Base-by-base conservation (phyloP, 2,888 invertebrate species). In the Andrena camellia region DNA sequence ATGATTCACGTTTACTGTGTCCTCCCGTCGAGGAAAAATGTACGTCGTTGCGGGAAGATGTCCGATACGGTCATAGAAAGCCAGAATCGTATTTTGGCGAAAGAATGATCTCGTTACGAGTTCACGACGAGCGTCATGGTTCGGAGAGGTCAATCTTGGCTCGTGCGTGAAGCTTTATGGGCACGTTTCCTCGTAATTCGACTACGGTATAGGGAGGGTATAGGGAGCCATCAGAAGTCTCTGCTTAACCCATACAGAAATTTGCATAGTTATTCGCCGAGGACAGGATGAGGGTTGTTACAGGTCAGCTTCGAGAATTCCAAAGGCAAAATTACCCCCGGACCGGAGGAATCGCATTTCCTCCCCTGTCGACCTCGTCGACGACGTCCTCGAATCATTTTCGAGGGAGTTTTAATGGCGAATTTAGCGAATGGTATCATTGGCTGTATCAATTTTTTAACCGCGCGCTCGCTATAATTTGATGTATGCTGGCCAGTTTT, bases 231-330 rank as follows among this genome's bases (percentile, higher is more conserved):
- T 87, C 82, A 83, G 81, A 85, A 84, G 87, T 84, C 88, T 84
- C 68, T 85, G 87, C 83, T 88, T 84, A 86, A 84, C 86, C 87
- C 83, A 84, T 72, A 84, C 75, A 52, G 81, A 88, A 91, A 89
- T 91, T 91, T 90, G 90, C 91, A 91, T 90, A 90, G 88, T 90
- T 91, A 91, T 91, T 89, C 86, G 81, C 82, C 85, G 20, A 13
- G 69, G 79, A 86, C 78, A 81, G 85, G 88, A 82, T 83, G 84
- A 88, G 86, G 85, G 88, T 89, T 86, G 88, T 91, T 91, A 89
- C 87, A 77, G 84, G 78, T 75, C 72, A 80, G 86, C 84, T 76
- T 63, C 73, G 81, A 73, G 83, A 79, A 86, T 86, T 88, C 82
- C 83, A 77, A 88, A 83, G 76, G 78, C 84, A 78, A 88, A 88